Evolutionary conservation across 1,140 invertebrate genomes (phyloP).

Genomic region (Drosophila sulfurigaster): DNA sequence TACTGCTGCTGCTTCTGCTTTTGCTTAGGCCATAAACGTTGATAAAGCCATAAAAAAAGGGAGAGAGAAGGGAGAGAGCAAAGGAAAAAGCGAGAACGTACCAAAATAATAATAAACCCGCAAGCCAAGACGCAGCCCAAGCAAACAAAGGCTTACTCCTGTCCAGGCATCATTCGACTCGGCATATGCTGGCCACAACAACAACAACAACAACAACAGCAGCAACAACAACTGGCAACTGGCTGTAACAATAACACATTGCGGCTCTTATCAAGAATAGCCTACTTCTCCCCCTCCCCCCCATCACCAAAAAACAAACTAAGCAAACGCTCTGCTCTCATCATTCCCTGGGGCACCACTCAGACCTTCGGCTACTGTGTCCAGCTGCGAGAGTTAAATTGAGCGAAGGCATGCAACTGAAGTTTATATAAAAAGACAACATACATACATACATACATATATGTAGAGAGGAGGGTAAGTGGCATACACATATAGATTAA

Average conservation of each 20-base stretch:
- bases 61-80: constrained; percentile 17
- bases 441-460: constrained; percentile 1
- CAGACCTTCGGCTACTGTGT: not conserved
- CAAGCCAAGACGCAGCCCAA: constrained; percentile 20
- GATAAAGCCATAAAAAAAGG: constrained; percentile 72
- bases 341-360: constrained; percentile 48
- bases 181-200: constrained; percentile 44
- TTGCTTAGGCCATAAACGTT: constrained; percentile 61
- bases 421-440: constrained; percentile 31
- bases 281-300: not conserved
- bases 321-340: constrained; percentile 3
- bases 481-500: constrained; percentile 43
- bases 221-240: constrained; percentile 19
- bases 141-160: constrained; percentile 68
- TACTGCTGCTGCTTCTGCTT: not conserved
- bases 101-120: constrained; percentile 31
- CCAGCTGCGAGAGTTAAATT: constrained; percentile 62
- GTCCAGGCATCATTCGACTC: not conserved
- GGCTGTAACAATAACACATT: constrained; percentile 50
- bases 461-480: constrained; percentile 33
- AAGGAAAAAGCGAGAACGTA: constrained; percentile 19
- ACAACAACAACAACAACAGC: constrained; percentile 26
- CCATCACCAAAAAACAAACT: not conserved
- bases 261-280: constrained; percentile 60
- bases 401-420: constrained; percentile 73